A percentile compares a stretch with the other conserved stretches of the same genome.
Conservation (phyloP, 1,140 invertebrate genomes). For the Macrocentrus cingulum region DNA sequence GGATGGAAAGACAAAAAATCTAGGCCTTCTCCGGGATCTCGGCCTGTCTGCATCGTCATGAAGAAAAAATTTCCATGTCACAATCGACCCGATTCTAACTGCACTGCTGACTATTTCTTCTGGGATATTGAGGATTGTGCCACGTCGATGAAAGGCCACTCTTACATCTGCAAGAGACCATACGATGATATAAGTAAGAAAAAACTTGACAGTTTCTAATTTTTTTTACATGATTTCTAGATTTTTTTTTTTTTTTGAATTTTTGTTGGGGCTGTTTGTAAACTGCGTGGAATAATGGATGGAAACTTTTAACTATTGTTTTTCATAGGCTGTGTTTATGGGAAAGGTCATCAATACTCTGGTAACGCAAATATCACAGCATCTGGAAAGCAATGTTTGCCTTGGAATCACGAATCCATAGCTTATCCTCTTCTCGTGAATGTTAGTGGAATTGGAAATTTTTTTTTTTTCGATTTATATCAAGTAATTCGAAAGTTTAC, state of each 20-base stretch:
- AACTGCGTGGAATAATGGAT: too few species aligned
- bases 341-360: slow-evolving; percentile 57
- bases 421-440: slow-evolving; percentile 44
- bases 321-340: slow-evolving; percentile 57
- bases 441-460: slow-evolving; percentile 34
- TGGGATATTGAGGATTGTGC: slow-evolving; percentile 61
- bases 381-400: slow-evolving; percentile 57
- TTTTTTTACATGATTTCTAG: too few species aligned
- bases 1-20: slow-evolving; percentile 48
- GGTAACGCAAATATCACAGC: slow-evolving; percentile 60
- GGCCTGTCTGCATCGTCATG: slow-evolving; percentile 52
- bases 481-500: not conserved
- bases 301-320: slow-evolving; percentile 10
- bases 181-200: slow-evolving; percentile 57
- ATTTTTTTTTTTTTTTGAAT: too few species aligned
- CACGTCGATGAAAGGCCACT: slow-evolving; percentile 49
- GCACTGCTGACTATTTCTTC: slow-evolving; percentile 60
- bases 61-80: slow-evolving; percentile 56
- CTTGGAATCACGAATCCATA: slow-evolving; percentile 55
- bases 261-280: too few species aligned
- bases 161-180: slow-evolving; percentile 59
- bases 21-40: slow-evolving; percentile 35
- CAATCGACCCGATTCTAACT: slow-evolving; percentile 40
- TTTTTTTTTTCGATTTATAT: slow-evolving; percentile 25
- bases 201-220: not conserved